Percentiles rank a stretch among this genome's conserved stretches.
Conservation (phyloP, 2,888 invertebrate genomes). For the Andrena trimmerana region DNA sequence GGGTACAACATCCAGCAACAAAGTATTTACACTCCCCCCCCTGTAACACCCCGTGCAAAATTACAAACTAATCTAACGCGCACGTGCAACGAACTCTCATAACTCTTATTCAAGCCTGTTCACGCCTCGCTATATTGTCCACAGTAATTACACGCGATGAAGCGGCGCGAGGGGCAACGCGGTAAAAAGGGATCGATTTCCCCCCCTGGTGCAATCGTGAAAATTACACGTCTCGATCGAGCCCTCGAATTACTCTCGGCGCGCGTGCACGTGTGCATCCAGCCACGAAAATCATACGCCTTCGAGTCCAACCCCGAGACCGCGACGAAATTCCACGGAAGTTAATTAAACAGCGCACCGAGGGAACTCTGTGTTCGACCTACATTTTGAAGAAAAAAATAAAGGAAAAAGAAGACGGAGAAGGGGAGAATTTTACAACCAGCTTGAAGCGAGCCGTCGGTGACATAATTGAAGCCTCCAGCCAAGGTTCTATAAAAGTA, state of each 20-base stretch:
- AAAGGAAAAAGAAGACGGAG: no score
- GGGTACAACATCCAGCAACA: not conserved
- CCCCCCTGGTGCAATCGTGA: slow-evolving; percentile 59
- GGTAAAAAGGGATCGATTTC: slow-evolving; percentile 65
- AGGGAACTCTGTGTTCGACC: slow-evolving; percentile 8
- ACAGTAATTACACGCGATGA: slow-evolving; percentile 61
- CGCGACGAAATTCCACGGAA: slow-evolving; percentile 15
- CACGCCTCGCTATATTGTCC: slow-evolving; percentile 49
- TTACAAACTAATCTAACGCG: slow-evolving; percentile 21
- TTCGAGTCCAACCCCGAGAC: slow-evolving; percentile 5
- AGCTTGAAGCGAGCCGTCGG: not conserved
- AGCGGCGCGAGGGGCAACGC: slow-evolving; percentile 23
- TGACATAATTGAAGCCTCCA: slow-evolving; percentile 9
- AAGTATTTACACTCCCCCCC: not conserved
- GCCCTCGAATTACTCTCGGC: slow-evolving; percentile 58
- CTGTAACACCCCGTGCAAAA: not conserved
- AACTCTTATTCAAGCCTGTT: slow-evolving; percentile 47
- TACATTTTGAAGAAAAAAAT: not conserved
- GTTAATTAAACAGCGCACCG: slow-evolving; percentile 26
- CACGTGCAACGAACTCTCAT: slow-evolving; percentile 21
- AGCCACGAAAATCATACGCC: slow-evolving; percentile 51
- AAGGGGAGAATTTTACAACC: not conserved
- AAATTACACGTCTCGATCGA: slow-evolving; percentile 67
- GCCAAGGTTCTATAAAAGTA: slow-evolving; percentile 2
- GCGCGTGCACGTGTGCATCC: slow-evolving; percentile 45